Base-by-base conservation (phyloP, 2,888 invertebrate genomes). In the Hirtodrosophila cameraria region DNA sequence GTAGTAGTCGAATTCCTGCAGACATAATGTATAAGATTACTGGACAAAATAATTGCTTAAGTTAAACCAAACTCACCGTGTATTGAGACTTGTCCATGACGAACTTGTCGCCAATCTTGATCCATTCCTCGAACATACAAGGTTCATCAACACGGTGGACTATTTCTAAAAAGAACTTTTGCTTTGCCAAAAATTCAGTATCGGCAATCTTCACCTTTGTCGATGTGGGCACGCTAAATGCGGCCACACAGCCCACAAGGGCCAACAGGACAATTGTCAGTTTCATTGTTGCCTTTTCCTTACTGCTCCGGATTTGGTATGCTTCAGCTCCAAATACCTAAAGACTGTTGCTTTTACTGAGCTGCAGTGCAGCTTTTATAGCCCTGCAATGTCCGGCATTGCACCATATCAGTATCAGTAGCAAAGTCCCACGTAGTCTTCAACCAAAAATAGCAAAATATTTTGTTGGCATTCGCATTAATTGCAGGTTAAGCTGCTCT, bases 131-230 rank as follows among this genome's bases (percentile, higher is more conserved):
- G 62, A 88, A 89, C 48, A 71, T 62, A 15, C 88, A 54, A 2
- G 87, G 87, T 50, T 87, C 87, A 28, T 81, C 84, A 0, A 81
- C 16, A 20, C 84, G 85, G 53, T 88, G 64, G 3, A 83, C 9
- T 8, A 89, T 84, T 62, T 89, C 88, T 13, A 81, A 76, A 2
- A 89, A 28, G 74, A 89, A 89, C 67, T 85, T 85, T 54, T 89
- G 89, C 61, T 68, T 88, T 1, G 41, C 35, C 65, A 89, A 59
- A 66, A 74, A 88, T 2, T 65, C 75, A 49, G 78, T 66, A 63
- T 88, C 83, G 38, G 86, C 89, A 15, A 85, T 54, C 64, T 84
- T 88, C 39, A 81, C 86, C 27, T 74, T 64, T 18, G 61, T 31
- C 1, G 74, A 35, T 25, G 71, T 64, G 50, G 76, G 72, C 71